Evolutionary conservation across 1,140 invertebrate genomes (phyloP).

Genomic region (Teleogryllus occipitalis): DNA sequence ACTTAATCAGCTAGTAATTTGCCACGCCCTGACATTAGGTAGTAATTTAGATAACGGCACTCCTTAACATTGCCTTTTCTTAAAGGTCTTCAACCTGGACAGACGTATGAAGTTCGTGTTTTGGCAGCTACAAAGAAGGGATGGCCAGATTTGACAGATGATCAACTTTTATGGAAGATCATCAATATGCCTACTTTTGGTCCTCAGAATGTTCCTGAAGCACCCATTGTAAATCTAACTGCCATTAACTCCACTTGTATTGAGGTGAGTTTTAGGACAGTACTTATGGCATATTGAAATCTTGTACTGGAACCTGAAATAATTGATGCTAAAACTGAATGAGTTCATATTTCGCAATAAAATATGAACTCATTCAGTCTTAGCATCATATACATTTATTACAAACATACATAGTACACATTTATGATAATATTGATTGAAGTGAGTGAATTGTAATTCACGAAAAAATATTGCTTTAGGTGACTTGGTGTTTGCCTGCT

Average conservation of each 20-base stretch:
- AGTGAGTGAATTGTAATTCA: too few relatives aligned
- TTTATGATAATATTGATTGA: too few relatives aligned
- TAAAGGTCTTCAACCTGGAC: constrained; percentile 38
- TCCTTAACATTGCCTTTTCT: constrained; percentile 12
- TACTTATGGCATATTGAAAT: too few relatives aligned
- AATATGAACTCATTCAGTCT: too few relatives aligned
- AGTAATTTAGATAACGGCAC: neutral
- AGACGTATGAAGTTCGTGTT: constrained; percentile 49
- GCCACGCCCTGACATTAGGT: too few relatives aligned
- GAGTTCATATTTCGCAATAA: too few relatives aligned
- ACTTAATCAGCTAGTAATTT: too few relatives aligned
- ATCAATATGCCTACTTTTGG: constrained; percentile 38
- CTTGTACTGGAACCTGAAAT: too few relatives aligned
- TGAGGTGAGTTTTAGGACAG: constrained; percentile 31
- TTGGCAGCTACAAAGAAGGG: constrained; percentile 43
- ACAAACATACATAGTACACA: too few relatives aligned
- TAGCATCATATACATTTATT: too few relatives aligned
- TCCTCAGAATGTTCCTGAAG: constrained; percentile 23
- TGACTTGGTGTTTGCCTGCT: constrained; percentile 38
- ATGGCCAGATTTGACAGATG: constrained; percentile 41
- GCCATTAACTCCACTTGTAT: constrained; percentile 38
- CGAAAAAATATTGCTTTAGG: constrained; percentile 27
- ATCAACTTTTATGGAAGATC: constrained; percentile 43
- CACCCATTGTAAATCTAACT: constrained; percentile 37
- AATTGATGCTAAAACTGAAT: too few relatives aligned